Evolutionary conservation across 2,888 invertebrate genomes (phyloP).

Genomic region (Boloria selene): DNA sequence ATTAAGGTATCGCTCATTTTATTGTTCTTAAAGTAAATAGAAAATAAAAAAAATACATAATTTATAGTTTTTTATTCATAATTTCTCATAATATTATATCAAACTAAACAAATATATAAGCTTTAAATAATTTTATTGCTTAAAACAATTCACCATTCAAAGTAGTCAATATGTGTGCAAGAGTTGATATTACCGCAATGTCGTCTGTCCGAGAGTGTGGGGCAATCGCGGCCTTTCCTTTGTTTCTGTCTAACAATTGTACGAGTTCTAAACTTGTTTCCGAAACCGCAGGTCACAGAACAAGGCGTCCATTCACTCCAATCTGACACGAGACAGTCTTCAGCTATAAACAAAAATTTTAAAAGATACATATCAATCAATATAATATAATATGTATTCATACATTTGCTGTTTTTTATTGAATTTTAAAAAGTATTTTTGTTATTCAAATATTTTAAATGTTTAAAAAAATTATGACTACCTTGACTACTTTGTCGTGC

Average conservation of each 20-base stretch:
- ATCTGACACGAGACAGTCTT: constrained; percentile 91
- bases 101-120: no score
- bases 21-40: no score
- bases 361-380: not conserved
- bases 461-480: no score
- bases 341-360: constrained; percentile 71
- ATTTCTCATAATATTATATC: no score
- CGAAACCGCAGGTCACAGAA: constrained; percentile 93
- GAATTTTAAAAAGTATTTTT: no score
- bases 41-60: no score
- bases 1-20: no score
- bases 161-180: constrained; percentile 68
- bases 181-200: constrained; percentile 70
- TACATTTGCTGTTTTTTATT: no score
- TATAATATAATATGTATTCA: not conserved
- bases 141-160: constrained; percentile 59
- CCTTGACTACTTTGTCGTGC: no score
- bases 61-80: no score
- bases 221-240: constrained; percentile 85
- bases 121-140: not conserved
- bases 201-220: constrained; percentile 58
- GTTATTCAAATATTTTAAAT: no score
- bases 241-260: constrained; percentile 87
- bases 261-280: constrained; percentile 90
- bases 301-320: constrained; percentile 94